These are phyloP conservation scores for Anthonomus grandis DNA, from an alignment of 1,140 invertebrate species.

Conservation along the genomic window DNA sequence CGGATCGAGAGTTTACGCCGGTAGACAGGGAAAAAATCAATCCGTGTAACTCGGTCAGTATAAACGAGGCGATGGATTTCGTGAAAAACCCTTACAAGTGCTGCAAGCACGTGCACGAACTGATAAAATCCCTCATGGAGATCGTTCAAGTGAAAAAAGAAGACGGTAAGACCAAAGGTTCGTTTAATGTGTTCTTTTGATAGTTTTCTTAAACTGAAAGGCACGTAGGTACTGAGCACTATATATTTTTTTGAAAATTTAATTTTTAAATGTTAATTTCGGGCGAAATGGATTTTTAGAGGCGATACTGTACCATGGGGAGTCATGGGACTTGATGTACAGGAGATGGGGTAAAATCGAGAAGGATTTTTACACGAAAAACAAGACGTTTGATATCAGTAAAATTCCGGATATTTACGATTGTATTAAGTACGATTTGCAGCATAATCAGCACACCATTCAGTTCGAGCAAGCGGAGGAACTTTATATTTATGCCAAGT, in stretches of 20 bases:
- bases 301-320: conserved; percentile 92
- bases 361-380: conserved; percentile 95
- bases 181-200: conserved; percentile 7
- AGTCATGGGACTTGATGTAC: conserved; percentile 98
- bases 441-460: conserved; percentile 94
- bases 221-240: not conserved
- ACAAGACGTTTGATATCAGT: conserved; percentile 93
- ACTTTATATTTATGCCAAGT: conserved; percentile 92
- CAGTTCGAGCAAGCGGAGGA: conserved; percentile 94
- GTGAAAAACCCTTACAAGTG: conserved; percentile 95
- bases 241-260: not conserved
- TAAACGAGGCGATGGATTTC: conserved; percentile 86
- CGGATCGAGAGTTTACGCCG: conserved; percentile 81
- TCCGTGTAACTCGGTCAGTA: conserved; percentile 82
- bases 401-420: conserved; percentile 99
- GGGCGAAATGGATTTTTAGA: too few relatives aligned
- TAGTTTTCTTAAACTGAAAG: not conserved
- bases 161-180: conserved; percentile 82
- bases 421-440: conserved; percentile 98
- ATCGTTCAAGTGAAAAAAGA: conserved; percentile 83
- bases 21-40: conserved; percentile 87
- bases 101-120: conserved; percentile 83
- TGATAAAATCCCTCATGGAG: conserved; percentile 83
- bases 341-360: conserved; percentile 98
- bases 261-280: not conserved